Base-by-base conservation (phyloP, 2,888 invertebrate species). In the Platypus cylindrus region DNA sequence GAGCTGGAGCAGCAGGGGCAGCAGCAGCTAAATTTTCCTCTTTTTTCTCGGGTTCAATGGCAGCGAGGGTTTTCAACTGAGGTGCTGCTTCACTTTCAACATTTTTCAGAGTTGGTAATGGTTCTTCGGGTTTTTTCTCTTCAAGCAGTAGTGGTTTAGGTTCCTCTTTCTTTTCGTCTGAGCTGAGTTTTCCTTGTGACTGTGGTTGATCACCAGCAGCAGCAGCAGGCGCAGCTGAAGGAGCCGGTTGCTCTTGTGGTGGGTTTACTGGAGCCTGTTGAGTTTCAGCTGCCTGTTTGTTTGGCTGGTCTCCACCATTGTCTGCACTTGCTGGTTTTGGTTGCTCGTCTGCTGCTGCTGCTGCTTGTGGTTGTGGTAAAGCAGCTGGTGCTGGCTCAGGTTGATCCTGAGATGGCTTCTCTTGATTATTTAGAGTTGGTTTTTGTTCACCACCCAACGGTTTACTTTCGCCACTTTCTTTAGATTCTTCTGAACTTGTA, bases 1-100 rank as follows among this genome's bases (percentile, higher is more conserved):
- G 23, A n/a, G 23, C 3, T 26, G 36, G 36, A 36, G 36, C 46
- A 7, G 44, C 41, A 15, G 47, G 42, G 17, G 39, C 43, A n/a
- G n/a, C n/a, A n/a, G n/a, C n/a, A n/a, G n/a, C n/a, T 14, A 43
- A 31, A 39, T 65, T 60, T 49, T 66, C 61, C 11, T 33, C 36
- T 14, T 18, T 22, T 27, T 24, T 16, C 11, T 17, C 11, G 9
- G 13, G 26, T 17, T 32, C 28, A 7, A 11, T 32, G 54, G 30
- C 37, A 3, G 26, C 27, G 9, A 40, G 17, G 2, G 32, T 5
- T 24, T 42, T 42, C 4, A 36, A 13, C 26, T 37, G 34, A 17
- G 39, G 39, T 7, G 15, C 20, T 17, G 23, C 27, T n/a, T 37
- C 35, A 17, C 30, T 40, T 36, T 41, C 41, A 11, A 41, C 38